Evolutionary conservation across 35 echinoderm and acorn worm genomes (phyloP).

Genomic region (Stichopus chloronotus): DNA sequence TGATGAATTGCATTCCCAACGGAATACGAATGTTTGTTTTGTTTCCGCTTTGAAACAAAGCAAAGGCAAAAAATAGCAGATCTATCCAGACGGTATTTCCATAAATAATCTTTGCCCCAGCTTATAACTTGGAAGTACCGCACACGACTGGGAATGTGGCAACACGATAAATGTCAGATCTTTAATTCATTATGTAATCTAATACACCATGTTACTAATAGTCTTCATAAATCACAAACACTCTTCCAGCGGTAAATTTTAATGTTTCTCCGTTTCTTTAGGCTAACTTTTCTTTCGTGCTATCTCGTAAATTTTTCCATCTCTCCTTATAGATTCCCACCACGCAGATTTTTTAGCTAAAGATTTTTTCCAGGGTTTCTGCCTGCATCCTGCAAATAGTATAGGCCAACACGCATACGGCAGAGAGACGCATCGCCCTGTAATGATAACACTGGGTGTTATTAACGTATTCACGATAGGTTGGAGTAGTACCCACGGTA

Average conservation of each 20-base stretch:
- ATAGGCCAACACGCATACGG: too few species aligned
- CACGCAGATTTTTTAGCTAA: neutral
- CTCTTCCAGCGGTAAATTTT: neutral
- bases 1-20: neutral
- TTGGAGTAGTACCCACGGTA: too few species aligned
- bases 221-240: neutral
- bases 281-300: neutral
- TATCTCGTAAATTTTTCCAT: neutral
- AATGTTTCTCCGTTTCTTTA: neutral
- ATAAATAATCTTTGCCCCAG: neutral
- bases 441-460: too few species aligned
- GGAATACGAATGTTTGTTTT: neutral
- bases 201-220: neutral
- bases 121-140: neutral
- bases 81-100: neutral
- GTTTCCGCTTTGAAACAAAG: too few species aligned
- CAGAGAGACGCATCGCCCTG: too few species aligned
- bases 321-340: neutral
- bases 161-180: neutral
- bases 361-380: too few species aligned
- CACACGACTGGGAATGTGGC: neutral
- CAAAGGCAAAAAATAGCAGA: neutral
- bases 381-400: too few species aligned
- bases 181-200: conserved; percentile 16
- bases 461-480: too few species aligned